These are phyloP conservation scores for Acronicta psi DNA, from an alignment of 2,888 invertebrate genomes.

Conservation along the genomic window DNA sequence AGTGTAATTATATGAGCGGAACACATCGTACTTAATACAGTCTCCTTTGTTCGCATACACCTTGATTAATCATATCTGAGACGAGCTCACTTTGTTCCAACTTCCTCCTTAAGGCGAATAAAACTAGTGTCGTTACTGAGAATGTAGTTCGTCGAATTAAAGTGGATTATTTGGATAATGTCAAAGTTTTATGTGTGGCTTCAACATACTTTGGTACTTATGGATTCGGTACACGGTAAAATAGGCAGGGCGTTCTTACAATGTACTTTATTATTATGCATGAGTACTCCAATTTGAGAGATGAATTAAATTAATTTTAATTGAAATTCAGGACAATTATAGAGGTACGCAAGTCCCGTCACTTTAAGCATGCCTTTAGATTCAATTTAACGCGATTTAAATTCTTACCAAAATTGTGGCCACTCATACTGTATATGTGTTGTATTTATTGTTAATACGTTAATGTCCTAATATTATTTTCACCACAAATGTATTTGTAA, in stretches of 20 bases:
- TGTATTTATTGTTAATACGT: too few species aligned
- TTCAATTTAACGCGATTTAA: too few species aligned
- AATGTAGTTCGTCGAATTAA: constrained; percentile 33
- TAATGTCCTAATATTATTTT: too few species aligned
- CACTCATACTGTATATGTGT: too few species aligned
- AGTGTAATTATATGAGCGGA: constrained; percentile 37
- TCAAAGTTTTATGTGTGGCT: constrained; percentile 23
- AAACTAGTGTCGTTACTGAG: constrained; percentile 40
- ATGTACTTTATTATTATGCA: neutral
- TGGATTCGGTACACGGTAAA: neutral
- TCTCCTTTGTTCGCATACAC: constrained; percentile 44
- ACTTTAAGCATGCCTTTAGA: too few species aligned
- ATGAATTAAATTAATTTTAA: too few species aligned
- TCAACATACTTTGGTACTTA: neutral
- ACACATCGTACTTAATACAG: constrained; percentile 23
- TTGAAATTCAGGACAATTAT: too few species aligned
- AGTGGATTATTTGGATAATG: constrained; percentile 13
- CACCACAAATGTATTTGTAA: too few species aligned
- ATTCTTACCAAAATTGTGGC: too few species aligned
- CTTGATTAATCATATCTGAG: constrained; percentile 51
- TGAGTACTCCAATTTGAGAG: too few species aligned
- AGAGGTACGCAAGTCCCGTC: too few species aligned
- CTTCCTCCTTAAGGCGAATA: constrained; percentile 44
- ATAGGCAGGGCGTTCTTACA: neutral
- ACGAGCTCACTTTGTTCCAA: constrained; percentile 38